These are phyloP conservation scores for Nesogale talazaci DNA, from an alignment of 2,113 vertebrate genomes.

Conservation along the genomic window DNA sequence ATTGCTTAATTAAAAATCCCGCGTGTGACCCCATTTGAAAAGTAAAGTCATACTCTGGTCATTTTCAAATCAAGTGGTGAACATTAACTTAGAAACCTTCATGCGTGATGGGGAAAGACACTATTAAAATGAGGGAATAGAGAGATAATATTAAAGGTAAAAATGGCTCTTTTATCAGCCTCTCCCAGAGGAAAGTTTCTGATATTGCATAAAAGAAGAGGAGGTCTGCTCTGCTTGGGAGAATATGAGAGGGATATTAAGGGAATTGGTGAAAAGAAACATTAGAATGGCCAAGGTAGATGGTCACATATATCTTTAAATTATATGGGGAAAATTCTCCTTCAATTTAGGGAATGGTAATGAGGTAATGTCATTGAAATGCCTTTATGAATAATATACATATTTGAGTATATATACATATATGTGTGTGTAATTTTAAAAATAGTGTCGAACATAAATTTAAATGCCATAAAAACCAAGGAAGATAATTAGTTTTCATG, in stretches of 20 bases:
- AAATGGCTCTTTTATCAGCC: neutral
- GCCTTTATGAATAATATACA: neutral
- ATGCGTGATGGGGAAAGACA: neutral
- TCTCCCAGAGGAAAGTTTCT: slow-evolving; percentile 7
- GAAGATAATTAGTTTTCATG: neutral
- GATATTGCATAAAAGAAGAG: neutral
- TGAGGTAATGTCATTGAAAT: neutral
- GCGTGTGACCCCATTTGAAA: neutral
- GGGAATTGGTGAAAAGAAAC: neutral
- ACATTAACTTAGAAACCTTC: slow-evolving; percentile 36
- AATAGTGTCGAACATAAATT: neutral
- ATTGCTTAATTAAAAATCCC: slow-evolving; percentile 23
- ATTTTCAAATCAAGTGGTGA: neutral
- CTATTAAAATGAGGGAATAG: slow-evolving; percentile 43
- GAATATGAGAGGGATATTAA: neutral
- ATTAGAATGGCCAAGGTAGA: neutral
- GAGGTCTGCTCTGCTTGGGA: neutral
- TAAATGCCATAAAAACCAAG: neutral
- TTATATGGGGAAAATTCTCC: neutral
- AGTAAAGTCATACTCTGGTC: neutral
- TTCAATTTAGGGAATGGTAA: neutral
- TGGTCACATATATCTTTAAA: neutral
- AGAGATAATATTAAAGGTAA: slow-evolving; percentile 49
- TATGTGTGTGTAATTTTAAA: too few relatives aligned
- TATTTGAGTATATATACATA: neutral